Conservation (phyloP, 1,140 invertebrate genomes). For the Adoxophyes honmai region DNA sequence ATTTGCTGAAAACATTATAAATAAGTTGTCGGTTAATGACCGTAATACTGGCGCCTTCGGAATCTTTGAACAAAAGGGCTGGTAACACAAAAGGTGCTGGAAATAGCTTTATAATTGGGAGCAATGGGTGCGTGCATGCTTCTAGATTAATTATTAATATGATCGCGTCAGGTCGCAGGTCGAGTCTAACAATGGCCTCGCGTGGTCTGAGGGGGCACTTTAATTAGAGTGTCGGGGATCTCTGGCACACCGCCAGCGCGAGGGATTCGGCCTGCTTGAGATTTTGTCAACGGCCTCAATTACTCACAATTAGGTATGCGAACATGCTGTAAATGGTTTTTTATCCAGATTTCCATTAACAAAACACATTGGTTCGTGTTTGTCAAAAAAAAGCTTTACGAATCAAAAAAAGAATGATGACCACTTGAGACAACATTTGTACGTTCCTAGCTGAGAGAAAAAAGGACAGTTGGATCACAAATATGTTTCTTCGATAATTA, state of each 20-base stretch:
- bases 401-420: no score
- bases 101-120: not conserved
- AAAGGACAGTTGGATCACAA: no score
- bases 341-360: no score
- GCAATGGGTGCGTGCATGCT: not conserved
- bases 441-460: no score
- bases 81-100: not conserved
- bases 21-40: not conserved
- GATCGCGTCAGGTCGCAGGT: not conserved
- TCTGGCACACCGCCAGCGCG: conserved; percentile 5
- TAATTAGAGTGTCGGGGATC: conserved; percentile 6
- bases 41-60: not conserved
- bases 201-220: conserved; percentile 3
- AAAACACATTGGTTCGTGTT: no score
- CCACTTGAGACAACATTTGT: no score
- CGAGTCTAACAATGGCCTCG: conserved; percentile 3
- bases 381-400: no score
- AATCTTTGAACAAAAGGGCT: not conserved
- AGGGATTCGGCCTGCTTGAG: conserved; percentile 2
- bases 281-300: conserved; percentile 8
- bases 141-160: not conserved
- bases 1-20: conserved; percentile 6
- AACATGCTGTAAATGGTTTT: no score
- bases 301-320: not conserved
- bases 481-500: no score